Percentiles rank a stretch among this genome's conserved stretches.
Evolutionary conservation across 92 coral and sea anemone genomes (phyloP).

Genomic region (Porites cylindrica): DNA sequence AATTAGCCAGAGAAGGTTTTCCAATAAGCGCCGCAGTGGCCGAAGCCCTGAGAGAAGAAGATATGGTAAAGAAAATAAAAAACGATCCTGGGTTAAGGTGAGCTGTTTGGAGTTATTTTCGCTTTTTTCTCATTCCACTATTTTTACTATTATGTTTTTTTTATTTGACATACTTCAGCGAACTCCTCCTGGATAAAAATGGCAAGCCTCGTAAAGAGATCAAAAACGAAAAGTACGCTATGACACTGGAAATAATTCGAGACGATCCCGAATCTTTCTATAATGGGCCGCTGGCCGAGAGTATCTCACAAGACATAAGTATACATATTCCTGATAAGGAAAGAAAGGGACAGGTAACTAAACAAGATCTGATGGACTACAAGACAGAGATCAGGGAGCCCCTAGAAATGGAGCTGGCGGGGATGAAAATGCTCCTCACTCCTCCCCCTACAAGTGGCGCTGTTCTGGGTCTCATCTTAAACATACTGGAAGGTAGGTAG

Average conservation of each 20-base stretch:
- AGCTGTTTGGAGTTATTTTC: not conserved
- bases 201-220: conserved; percentile 69
- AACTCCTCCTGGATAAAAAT: conserved; percentile 67
- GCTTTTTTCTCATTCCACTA: too few relatives aligned
- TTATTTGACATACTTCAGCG: conserved; percentile 31
- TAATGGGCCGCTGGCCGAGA: conserved; percentile 73
- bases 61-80: not conserved
- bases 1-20: conserved; percentile 74
- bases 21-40: conserved; percentile 50
- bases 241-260: too few relatives aligned
- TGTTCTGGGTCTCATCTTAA: conserved; percentile 76
- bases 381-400: conserved; percentile 55
- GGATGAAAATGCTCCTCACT: conserved; percentile 55
- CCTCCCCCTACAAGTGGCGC: conserved; percentile 97
- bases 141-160: not conserved
- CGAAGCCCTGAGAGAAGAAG: conserved; percentile 52
- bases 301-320: conserved; percentile 66
- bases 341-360: conserved; percentile 74
- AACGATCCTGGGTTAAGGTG: conserved; percentile 82
- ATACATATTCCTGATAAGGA: not conserved
- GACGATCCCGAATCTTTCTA: conserved; percentile 79
- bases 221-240: conserved; percentile 68
- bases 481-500: conserved; percentile 81
- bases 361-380: conserved; percentile 70
- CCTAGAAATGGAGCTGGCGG: conserved; percentile 25